These are phyloP conservation scores for Parnassius orleans DNA, from an alignment of 2,888 invertebrate genomes.

Conservation along the genomic window DNA sequence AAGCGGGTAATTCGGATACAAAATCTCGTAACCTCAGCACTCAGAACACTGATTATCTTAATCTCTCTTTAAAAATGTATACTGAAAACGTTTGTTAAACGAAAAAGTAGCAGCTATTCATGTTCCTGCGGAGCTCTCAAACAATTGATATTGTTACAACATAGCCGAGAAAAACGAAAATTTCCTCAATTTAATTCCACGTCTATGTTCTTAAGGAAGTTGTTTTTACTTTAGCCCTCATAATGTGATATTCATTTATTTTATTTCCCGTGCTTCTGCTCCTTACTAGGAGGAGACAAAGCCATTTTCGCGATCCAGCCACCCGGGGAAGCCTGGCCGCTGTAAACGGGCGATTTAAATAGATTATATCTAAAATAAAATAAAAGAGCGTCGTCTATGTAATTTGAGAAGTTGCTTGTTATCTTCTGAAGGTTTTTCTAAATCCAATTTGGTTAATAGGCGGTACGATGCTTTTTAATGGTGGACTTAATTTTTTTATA, in stretches of 20 bases:
- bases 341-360: conserved; percentile 39
- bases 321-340: conserved; percentile 40
- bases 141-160: conserved; percentile 31
- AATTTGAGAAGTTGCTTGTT: conserved; percentile 25
- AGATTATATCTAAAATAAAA: conserved; percentile 13
- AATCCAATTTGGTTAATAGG: conserved; percentile 24
- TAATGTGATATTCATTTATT: no score
- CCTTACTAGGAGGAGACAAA: conserved; percentile 64
- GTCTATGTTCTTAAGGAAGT: no score
- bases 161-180: conserved; percentile 25
- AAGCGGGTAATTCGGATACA: conserved; percentile 13
- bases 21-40: conserved; percentile 26
- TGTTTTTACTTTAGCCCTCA: no score
- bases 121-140: conserved; percentile 23
- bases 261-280: conserved; percentile 47
- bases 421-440: conserved; percentile 19
- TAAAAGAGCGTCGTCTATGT: conserved; percentile 14
- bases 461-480: conserved; percentile 20
- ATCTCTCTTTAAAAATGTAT: conserved; percentile 30
- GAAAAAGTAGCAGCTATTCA: conserved; percentile 26
- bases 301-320: conserved; percentile 63
- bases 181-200: conserved; percentile 41
- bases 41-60: conserved; percentile 31
- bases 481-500: conserved; percentile 11
- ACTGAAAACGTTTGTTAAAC: conserved; percentile 29